Base-by-base conservation (phyloP, 2,797 vertebrate species). In the Neostethus bicornis region DNA sequence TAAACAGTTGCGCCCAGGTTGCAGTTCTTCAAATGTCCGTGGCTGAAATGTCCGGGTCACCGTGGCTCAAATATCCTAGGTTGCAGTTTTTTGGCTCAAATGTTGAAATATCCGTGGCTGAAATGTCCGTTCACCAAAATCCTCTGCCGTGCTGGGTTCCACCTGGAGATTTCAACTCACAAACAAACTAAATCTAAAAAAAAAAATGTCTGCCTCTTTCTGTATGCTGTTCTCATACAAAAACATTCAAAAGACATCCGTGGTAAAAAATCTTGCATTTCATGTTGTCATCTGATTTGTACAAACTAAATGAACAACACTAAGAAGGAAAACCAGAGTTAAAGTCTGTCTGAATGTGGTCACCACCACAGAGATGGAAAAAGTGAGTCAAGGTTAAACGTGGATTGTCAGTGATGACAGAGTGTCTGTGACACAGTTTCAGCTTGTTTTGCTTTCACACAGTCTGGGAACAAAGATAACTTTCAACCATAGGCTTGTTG, bases 301-400 rank as follows among this genome's bases (percentile, higher is more conserved):
- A 6, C 3, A 4, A 64, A 51, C 64, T 55, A 45, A 47, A 49
- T 21, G 3, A 29, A 17, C 14, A 1, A 14, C 44, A 10, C 20
- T 19, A 23, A 35, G 66, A 75, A 75, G 83, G 63, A 72, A 77
- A 80, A 69, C 14, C 49, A 31, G 64, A 63, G 17, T 57, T 17
- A 6, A 61, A 77, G 51, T 75, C 55, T 78, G 74, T 78, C 78
- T 78, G 46, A 61, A 56, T 53, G 70, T 35, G 70, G 73, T 75
- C 32, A 54, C 60, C 60, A 9, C 28, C 52, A 29, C 60, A 28
- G 63, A 77, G 61, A 63, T 71, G 81, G 73, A 81, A 80, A 74
- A 26, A 70, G 38, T 69, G 66, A 80, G 44, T 76, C 44, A 61
- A 78, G 72, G 73, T 56, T 31, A 54, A 60, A 57, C 31, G 3